These are phyloP conservation scores for Lepidocolaptes lacrymiger DNA, from an alignment of 2,797 vertebrate species.

Conservation along the genomic window DNA sequence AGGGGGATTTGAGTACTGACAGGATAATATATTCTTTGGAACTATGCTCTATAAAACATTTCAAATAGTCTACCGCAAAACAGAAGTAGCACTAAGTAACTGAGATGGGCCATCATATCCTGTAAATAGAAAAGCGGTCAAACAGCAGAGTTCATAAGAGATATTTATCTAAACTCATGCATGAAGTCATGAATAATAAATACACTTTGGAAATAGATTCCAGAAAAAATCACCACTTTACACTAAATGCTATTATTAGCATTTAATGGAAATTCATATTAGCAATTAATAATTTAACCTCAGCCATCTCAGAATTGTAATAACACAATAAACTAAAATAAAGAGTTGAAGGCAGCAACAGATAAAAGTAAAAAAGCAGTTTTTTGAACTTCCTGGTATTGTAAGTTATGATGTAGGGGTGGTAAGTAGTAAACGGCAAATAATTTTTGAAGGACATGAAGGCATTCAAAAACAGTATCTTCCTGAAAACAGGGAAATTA, in stretches of 20 bases:
- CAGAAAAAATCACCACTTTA: not conserved
- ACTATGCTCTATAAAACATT: not conserved
- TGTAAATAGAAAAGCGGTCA: not conserved
- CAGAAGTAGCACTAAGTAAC: not conserved
- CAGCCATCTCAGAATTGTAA: not conserved
- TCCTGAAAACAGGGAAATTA: not conserved
- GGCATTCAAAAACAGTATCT: not conserved
- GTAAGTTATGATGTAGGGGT: not conserved
- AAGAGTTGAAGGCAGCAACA: not conserved
- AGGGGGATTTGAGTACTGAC: not conserved
- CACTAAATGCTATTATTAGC: not conserved
- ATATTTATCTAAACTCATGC: not conserved
- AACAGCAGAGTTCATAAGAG: not conserved
- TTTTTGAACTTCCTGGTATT: not conserved
- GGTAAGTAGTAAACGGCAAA: not conserved
- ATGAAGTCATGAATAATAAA: not conserved
- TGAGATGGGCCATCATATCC: not conserved
- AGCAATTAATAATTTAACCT: not conserved
- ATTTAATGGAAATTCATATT: not conserved
- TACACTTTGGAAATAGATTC: not conserved
- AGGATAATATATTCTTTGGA: slow-evolving; percentile 15
- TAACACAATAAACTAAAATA: not conserved
- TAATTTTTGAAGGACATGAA: not conserved
- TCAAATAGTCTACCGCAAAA: not conserved
- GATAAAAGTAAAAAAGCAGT: not conserved